Evolutionary conservation across 1,140 invertebrate genomes (phyloP), one percentile per base, ranked within the genome.

Genomic region (Drosophila nikananu): DNA sequence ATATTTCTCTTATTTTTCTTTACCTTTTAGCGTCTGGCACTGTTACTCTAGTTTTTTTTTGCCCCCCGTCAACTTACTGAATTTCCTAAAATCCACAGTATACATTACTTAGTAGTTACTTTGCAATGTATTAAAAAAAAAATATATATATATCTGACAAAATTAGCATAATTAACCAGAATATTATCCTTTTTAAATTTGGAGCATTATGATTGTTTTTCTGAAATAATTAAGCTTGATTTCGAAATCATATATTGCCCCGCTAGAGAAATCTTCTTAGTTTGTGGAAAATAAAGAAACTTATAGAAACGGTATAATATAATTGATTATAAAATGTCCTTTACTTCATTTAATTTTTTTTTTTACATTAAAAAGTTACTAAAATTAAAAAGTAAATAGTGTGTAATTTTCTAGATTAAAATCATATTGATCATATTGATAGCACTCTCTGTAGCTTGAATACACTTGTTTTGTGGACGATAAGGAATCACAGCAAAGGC

Each of bases 11-110:
- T 80, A 58, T 64, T 55, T 7, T 3, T 32, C 51, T 23, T 15
- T 37, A 65, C 51, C 35, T 80, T 54, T 60, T 21, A 25, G 30
- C 19, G 66, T 68, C 67, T 65, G 59, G 68, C 44, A 44, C 21
- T 81, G 68, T 66, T 86, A 86, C 78, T 86, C 82, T 63, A 86
- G 37, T 86, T 84, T 83, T 74, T 68, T 21, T 55, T 27, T 9
- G 5, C 25, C 30, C 32, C 5, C 15, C 1, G 3, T 4, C 7
- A 79, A 65, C 77, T 64, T 61, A 37, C 57, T 83, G 30, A 30
- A 41, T 51, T 74, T 57, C 27, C 30, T 23, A 9, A 19, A 8
- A 51, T 44, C 10, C 8, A 57, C 51, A 74, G 55, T 35, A 30
- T 32, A 8, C 39, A 54, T 54, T 23, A 23, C 51, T 25, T 15